phyloP scores from a whole-genome alignment of 2,797 vertebrate species.

The Luscinia luscinia region DNA sequence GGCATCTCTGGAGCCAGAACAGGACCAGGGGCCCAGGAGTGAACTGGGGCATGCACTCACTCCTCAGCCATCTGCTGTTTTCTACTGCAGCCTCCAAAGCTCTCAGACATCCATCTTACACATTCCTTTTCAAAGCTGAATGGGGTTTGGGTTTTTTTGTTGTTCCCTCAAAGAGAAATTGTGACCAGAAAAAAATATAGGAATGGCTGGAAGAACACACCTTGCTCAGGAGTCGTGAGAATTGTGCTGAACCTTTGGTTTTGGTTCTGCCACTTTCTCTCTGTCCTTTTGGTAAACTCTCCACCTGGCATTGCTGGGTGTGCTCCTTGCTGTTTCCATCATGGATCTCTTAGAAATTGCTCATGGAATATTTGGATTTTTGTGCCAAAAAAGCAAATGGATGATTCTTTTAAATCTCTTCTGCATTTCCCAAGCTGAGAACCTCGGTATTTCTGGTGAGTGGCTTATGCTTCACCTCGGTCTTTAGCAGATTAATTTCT shows the following conservation, averaged over 20 bases:
- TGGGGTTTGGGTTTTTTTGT: neutral
- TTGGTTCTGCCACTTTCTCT: neutral
- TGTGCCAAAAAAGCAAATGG: neutral
- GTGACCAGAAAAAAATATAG: neutral
- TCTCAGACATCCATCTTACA: neutral
- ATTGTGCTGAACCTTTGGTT: fast-evolving
- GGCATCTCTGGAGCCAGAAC: neutral
- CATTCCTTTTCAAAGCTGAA: neutral
- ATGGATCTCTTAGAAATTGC: neutral
- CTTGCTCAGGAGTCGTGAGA: neutral
- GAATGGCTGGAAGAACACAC: neutral
- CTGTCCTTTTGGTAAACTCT: neutral
- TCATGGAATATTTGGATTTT: neutral
- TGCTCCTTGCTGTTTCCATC: neutral
- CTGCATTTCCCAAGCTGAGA: neutral
- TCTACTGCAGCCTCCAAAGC: neutral
- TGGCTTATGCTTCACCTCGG: neutral
- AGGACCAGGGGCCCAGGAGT: neutral
- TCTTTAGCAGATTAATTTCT: neutral
- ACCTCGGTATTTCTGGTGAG: neutral
- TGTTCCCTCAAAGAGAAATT: neutral
- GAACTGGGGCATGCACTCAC: conserved; percentile 44
- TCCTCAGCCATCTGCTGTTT: conserved; percentile 50
- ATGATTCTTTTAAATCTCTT: neutral
- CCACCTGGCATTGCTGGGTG: neutral